phyloP scores from a whole-genome alignment of 2,888 invertebrate genomes.

The Mongoloraphidia duomilia region DNA sequence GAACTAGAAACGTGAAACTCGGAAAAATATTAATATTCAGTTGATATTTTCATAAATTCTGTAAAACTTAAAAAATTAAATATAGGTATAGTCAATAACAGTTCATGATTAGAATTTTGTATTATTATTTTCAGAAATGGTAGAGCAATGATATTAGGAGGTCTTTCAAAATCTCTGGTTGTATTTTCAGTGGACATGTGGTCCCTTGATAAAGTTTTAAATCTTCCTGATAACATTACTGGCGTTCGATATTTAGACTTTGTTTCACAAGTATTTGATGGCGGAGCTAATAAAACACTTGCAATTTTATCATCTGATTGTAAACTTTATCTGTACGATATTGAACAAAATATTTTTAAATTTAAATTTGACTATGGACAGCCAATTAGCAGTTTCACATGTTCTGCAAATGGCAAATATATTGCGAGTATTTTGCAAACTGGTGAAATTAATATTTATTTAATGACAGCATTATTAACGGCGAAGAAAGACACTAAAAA shows the following conservation, averaged over 20 bases:
- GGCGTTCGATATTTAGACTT: constrained; percentile 41
- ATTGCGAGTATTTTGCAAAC: constrained; percentile 40
- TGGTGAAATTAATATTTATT: constrained; percentile 43
- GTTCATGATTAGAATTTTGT: not conserved
- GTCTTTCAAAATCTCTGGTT: constrained; percentile 36
- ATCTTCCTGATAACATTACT: constrained; percentile 35
- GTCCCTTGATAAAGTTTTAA: constrained; percentile 39
- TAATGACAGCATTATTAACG: constrained; percentile 19
- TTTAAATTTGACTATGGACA: constrained; percentile 31
- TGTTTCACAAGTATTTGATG: constrained; percentile 46
- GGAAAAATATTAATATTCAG: no score
- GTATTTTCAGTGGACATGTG: constrained; percentile 45
- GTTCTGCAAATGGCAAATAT: constrained; percentile 41
- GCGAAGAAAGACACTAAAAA: no score
- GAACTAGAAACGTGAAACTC: no score
- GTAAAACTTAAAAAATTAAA: not conserved
- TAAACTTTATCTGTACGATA: constrained; percentile 37
- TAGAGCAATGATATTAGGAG: constrained; percentile 46
- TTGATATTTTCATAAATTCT: no score
- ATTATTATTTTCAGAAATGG: constrained; percentile 35
- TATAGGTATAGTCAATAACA: not conserved
- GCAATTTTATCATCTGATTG: constrained; percentile 41
- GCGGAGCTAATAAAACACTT: constrained; percentile 45
- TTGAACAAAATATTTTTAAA: constrained; percentile 34
- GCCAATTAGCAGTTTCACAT: constrained; percentile 36